Base-by-base conservation (phyloP, 2,797 vertebrate genomes). In the Anas bernieri region DNA sequence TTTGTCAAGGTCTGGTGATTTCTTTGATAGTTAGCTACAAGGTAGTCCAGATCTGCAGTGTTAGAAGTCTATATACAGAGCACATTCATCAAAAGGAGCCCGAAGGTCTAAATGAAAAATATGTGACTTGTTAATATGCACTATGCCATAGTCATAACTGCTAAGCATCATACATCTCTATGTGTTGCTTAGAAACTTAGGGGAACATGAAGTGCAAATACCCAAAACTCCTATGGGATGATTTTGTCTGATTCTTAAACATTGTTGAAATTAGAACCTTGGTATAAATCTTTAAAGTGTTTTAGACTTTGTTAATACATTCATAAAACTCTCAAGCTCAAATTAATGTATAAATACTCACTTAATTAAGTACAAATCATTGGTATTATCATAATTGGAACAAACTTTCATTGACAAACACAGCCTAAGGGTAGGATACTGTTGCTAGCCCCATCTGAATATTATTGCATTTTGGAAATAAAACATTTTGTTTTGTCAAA, bases 1-100 rank as follows among this genome's bases (percentile, higher is more conserved):
- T 78, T 78, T 66, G 63, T 37, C 92, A 94, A 48, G 92, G 66
- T 94, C 90, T 54, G 86, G 59, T 88, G 90, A 82, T 91, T 96
- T 92, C 91, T 86, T 83, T 93, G 94, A 91, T 76, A 86, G 90
- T 86, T 73, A 62, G 41, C 66, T 92, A 90, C 14, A 4, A 86
- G 33, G 37, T 86, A 91, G 50, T 43, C 67, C 76, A 90, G 43
- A 66, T 26, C 74, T 86, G 63, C 55, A 63, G 50, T 66, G 73
- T 83, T 75, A 72, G 46, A 35, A 90, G 33, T 73, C 66, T 75
- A 39, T 68, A 66, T 73, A 56, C 75, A 87, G 39, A 88, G 56
- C 37, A 73, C 43, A 73, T 13, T 13, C 70, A 76, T 3, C 5
- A 9, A 74, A 83, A 92, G 41, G 30, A 79, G 28, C 16, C 18